phyloP scores from a whole-genome alignment of 2,113 vertebrate species.

The Ia io region DNA sequence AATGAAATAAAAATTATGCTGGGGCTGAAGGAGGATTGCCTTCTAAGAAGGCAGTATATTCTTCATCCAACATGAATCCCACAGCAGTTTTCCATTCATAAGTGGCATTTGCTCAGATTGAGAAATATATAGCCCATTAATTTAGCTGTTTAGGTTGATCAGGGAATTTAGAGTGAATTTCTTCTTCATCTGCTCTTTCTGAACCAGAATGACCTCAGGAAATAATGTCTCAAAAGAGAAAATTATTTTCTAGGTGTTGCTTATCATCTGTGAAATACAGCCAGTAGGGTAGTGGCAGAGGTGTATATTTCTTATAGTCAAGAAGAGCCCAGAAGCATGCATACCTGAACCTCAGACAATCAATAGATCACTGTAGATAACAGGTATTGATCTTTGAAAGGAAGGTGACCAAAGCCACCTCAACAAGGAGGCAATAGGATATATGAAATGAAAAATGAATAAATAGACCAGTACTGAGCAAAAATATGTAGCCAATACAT shows the following conservation, averaged over 20 bases:
- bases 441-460: neutral
- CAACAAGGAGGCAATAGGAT: neutral
- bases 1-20: conserved; percentile 1
- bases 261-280: neutral
- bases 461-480: neutral
- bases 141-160: neutral
- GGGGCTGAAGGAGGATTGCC: neutral
- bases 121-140: neutral
- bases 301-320: neutral
- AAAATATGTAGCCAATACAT: neutral
- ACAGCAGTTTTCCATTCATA: neutral
- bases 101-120: neutral
- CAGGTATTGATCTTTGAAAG: neutral
- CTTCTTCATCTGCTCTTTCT: neutral
- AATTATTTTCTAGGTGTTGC: neutral
- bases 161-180: neutral
- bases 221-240: neutral
- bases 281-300: fast-evolving
- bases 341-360: neutral
- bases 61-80: neutral
- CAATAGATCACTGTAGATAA: neutral
- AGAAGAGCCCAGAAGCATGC: neutral
- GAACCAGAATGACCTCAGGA: neutral
- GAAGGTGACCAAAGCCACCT: neutral
- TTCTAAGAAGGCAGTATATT: neutral